phyloP scores from a whole-genome alignment of 2,797 vertebrate genomes.

The Octomys mimax region DNA sequence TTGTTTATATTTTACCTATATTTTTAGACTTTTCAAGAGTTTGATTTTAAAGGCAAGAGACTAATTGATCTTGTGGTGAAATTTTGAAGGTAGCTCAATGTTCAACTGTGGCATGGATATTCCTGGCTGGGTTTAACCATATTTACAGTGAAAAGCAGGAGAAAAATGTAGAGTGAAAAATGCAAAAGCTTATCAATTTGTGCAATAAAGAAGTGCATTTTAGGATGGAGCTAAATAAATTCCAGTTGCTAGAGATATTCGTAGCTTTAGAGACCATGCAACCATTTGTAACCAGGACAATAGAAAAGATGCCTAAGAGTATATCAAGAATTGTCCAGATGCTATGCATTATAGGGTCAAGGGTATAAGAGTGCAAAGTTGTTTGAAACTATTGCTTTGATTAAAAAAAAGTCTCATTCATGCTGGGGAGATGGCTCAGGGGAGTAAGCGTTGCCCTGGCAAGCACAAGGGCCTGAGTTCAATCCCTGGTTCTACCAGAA shows the following conservation, averaged over 20 bases:
- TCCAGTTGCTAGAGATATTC: background rate
- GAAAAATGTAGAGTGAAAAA: background rate
- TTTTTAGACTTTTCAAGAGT: background rate
- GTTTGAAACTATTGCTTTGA: background rate
- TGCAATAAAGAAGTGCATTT: background rate
- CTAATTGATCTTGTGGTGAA: background rate
- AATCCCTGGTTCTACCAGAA: no score
- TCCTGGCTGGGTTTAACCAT: background rate
- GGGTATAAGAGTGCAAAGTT: background rate
- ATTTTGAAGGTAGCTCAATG: background rate
- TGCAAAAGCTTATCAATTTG: background rate
- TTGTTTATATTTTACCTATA: background rate
- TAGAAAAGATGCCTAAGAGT: background rate
- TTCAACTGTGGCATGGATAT: background rate
- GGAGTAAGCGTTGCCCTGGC: no score
- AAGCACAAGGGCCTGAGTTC: no score
- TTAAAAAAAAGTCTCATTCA: background rate
- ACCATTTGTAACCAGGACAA: background rate
- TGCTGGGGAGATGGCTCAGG: background rate
- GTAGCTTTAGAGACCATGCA: background rate
- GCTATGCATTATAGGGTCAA: background rate
- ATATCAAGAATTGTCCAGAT: background rate
- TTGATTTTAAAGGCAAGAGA: background rate
- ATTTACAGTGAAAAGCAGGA: background rate
- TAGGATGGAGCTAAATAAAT: background rate